Percentiles rank a stretch among this genome's conserved stretches.
Evolutionary conservation across 2,797 vertebrate genomes (phyloP).

Genomic region (Crossoptilon crossoptilon): DNA sequence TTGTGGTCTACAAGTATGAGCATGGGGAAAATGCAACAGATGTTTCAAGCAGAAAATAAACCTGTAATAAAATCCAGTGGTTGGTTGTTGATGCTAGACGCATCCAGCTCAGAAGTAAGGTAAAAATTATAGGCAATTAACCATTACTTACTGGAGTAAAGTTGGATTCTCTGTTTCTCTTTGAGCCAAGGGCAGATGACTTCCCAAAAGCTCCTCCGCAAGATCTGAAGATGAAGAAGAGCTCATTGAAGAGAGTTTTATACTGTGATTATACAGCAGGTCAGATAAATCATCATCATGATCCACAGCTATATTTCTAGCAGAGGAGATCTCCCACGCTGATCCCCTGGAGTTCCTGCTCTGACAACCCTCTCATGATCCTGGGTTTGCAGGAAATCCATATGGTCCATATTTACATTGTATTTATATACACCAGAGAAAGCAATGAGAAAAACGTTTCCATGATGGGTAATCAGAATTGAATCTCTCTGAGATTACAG

Average conservation of each 20-base stretch:
- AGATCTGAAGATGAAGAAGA: not conserved
- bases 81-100: constrained; percentile 49
- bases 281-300: not conserved
- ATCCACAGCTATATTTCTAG: not conserved
- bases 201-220: not conserved
- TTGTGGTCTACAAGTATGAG: constrained; percentile 60
- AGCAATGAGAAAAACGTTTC: constrained; percentile 17
- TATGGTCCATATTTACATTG: not conserved
- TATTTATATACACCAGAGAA: not conserved
- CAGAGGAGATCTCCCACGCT: not conserved
- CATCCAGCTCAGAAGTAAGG: constrained; percentile 50
- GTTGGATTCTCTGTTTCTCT: constrained; percentile 30
- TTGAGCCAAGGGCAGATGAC: not conserved
- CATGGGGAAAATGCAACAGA: constrained; percentile 56
- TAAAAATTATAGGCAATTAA: constrained; percentile 10
- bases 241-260: not conserved
- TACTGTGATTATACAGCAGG: not conserved
- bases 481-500: constrained; percentile 12
- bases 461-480: not conserved
- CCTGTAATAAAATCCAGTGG: constrained; percentile 56
- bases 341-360: not conserved
- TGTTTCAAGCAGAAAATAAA: constrained; percentile 60
- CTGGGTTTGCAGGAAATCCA: not conserved
- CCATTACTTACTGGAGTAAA: constrained; percentile 43
- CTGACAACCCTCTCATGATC: not conserved